Base-by-base conservation (phyloP, 2,113 vertebrate genomes). In the Cettia cetti region DNA sequence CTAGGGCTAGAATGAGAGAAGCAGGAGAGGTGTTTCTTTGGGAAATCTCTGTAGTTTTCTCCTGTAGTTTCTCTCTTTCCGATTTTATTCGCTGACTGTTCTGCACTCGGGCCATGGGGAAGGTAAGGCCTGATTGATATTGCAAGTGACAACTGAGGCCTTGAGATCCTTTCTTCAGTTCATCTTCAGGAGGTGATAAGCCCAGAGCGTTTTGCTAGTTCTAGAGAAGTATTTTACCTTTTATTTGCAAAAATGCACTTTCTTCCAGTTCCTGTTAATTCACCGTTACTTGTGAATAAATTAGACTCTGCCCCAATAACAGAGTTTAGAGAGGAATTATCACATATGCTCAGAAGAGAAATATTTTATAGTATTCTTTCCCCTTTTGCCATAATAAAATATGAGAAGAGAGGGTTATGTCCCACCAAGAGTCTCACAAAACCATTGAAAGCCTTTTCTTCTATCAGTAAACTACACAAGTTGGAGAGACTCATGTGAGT, bases 61-160 rank as follows among this genome's bases (percentile, higher is more conserved):
- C 44, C 59, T 21, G 57, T 27, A 82, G 78, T 84, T 89, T 94
- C 71, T 84, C 45, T 92, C 24, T 60, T 88, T 90, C 76, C 0
- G 3, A 15, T 82, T 84, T 86, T 92, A 71, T 89, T 94, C 66
- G 0, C 56, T 63, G 97, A 35, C 78, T 92, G 76, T 94, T 65
- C 68, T 60, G 65, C 17, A 3, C 90, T 74, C 20, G 28, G 94
- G 93, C 79, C 69, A 53, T 56, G 39, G 92, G 86, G 96, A 96
- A 96, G 89, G 65, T 52, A 82, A 89, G n/a, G 17, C 80, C 92
- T 98, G 98, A 98, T 90, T 81, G 96, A 96, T 98, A 98, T 98
- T 71, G 85, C 53, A 96, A 84, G 94, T 97, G 97, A 98, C 97
- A 98, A 94, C 76, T 65, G 54, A 92, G 96, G 87, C 93, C 95